Conservation (phyloP, 1,140 invertebrate species). For the Lerema accius region DNA sequence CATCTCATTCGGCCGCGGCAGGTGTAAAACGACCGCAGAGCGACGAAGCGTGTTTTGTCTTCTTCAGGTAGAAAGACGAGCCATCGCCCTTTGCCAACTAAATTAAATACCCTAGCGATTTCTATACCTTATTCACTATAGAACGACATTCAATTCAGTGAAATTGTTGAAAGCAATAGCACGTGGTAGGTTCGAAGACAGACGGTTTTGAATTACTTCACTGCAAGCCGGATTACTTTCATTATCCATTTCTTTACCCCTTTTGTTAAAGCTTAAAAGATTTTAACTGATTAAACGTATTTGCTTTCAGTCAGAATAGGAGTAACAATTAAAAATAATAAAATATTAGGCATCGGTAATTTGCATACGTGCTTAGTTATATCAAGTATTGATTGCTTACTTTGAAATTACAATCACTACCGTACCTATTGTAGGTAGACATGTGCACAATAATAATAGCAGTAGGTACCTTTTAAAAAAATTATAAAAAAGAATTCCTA, state of each 20-base stretch:
- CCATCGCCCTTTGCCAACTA: slow-evolving; percentile 2
- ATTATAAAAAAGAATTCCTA: too few species aligned
- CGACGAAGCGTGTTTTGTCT: slow-evolving; percentile 49
- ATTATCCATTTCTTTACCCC: slow-evolving; percentile 6
- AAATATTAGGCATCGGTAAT: too few species aligned
- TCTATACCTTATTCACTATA: too few species aligned
- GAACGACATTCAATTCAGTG: slow-evolving; percentile 4
- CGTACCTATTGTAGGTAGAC: too few species aligned
- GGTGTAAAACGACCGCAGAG: slow-evolving; percentile 65
- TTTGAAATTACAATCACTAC: too few species aligned
- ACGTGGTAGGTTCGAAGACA: slow-evolving; percentile 21
- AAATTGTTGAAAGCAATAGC: slow-evolving; percentile 7
- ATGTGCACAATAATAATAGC: too few species aligned
- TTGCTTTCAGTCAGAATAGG: too few species aligned
- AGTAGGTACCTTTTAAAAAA: too few species aligned
- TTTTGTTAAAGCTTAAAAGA: slow-evolving; percentile 20
- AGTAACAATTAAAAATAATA: too few species aligned
- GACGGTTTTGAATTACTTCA: slow-evolving; percentile 21
- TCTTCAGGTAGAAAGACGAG: slow-evolving; percentile 54
- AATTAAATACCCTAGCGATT: background rate
- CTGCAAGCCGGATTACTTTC: slow-evolving; percentile 20
- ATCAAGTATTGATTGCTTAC: too few species aligned
- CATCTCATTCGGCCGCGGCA: slow-evolving; percentile 46
- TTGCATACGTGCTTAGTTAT: too few species aligned
- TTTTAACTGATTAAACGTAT: slow-evolving; percentile 18